Evolutionary conservation across 2,888 invertebrate genomes (phyloP).

Genomic region (Drosophila lutescens): DNA sequence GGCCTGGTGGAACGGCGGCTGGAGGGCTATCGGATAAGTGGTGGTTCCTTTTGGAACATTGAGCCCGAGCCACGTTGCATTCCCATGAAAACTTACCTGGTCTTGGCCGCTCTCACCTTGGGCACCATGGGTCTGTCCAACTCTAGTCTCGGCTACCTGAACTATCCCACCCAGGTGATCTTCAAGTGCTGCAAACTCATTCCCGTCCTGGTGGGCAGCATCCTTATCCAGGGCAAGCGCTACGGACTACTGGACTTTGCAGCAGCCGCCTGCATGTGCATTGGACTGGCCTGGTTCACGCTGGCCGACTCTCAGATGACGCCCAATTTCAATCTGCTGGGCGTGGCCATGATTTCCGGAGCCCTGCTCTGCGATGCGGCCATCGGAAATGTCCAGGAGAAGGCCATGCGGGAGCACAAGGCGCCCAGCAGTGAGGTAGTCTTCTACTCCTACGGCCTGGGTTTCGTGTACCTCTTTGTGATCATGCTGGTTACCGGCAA

Average conservation of each 20-base stretch:
- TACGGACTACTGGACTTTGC: conserved; percentile 93
- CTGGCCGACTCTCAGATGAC: conserved; percentile 91
- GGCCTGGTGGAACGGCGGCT: conserved; percentile 89
- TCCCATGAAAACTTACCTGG: conserved; percentile 91
- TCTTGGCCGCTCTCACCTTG: conserved; percentile 94
- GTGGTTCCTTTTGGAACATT: conserved; percentile 42
- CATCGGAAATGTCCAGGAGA: conserved; percentile 98
- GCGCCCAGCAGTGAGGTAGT: conserved; percentile 96
- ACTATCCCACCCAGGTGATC: conserved; percentile 98
- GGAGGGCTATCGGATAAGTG: conserved; percentile 82
- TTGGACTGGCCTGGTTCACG: conserved; percentile 95
- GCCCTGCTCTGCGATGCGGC: conserved; percentile 97
- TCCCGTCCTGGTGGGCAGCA: conserved; percentile 97
- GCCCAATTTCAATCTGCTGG: conserved; percentile 89
- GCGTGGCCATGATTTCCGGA: conserved; percentile 90
- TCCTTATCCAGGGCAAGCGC: conserved; percentile 94
- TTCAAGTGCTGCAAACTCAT: conserved; percentile 99
- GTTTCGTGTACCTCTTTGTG: conserved; percentile 91
- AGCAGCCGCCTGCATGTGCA: conserved; percentile 94
- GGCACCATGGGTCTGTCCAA: conserved; percentile 99
- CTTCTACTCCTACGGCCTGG: conserved; percentile 95
- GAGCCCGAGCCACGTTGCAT: conserved; percentile 89
- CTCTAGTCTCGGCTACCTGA: conserved; percentile 95
- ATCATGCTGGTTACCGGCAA: conserved; percentile 90
- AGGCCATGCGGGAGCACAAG: conserved; percentile 93